Percentiles rank a stretch among this genome's conserved stretches.
Conservation (phyloP, 2,113 vertebrate genomes). For the Gymnogyps californianus region DNA sequence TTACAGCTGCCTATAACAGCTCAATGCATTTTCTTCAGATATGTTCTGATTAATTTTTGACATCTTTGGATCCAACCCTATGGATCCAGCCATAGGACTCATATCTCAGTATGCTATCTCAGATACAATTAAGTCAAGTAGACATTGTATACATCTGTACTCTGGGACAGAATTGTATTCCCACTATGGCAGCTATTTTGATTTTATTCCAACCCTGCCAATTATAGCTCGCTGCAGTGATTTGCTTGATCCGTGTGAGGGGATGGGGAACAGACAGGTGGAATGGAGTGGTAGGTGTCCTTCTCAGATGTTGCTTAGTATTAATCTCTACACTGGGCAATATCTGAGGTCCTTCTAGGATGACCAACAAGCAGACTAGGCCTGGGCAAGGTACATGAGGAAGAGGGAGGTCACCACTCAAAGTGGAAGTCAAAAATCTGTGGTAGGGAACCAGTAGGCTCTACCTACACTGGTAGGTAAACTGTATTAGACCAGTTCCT, state of each 20-base stretch:
- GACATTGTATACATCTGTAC: not conserved
- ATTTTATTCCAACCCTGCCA: not conserved
- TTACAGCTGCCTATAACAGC: not conserved
- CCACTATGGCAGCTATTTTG: not conserved
- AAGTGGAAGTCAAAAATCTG: not conserved
- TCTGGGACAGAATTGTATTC: not conserved
- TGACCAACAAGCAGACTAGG: not conserved
- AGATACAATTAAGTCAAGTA: not conserved
- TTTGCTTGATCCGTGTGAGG: not conserved
- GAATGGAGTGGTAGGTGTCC: not conserved
- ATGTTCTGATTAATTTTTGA: not conserved
- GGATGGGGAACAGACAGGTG: not conserved
- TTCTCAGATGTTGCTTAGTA: not conserved
- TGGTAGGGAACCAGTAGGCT: not conserved
- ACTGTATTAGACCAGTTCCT: not conserved
- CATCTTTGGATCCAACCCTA: not conserved
- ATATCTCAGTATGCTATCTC: not conserved
- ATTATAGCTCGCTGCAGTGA: not conserved
- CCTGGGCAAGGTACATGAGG: not conserved
- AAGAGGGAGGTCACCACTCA: not conserved
- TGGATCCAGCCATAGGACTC: not conserved
- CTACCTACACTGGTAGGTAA: not conserved
- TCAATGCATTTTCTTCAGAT: not conserved
- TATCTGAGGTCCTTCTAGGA: not conserved
- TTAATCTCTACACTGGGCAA: not conserved